Conservation (phyloP, 2,888 invertebrate species). For the Cistogaster globosa region DNA sequence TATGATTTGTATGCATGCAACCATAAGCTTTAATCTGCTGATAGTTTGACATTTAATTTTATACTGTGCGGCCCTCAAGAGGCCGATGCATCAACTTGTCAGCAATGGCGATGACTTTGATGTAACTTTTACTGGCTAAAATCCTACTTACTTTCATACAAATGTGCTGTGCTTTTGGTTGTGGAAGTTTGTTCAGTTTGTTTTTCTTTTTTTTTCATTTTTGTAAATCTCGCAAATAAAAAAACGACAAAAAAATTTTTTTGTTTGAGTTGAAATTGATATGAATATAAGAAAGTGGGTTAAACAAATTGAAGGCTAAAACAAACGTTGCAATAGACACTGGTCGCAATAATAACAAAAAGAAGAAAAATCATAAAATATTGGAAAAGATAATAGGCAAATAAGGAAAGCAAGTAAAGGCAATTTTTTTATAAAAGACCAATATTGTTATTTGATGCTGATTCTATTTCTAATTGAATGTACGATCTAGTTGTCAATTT, state of each 20-base stretch:
- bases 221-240: constrained; percentile 45
- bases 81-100: constrained; percentile 66
- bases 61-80: constrained; percentile 62
- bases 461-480: constrained; percentile 54
- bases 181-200: constrained; percentile 56
- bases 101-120: constrained; percentile 66
- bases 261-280: constrained; percentile 63
- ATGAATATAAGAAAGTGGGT: constrained; percentile 67
- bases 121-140: constrained; percentile 46
- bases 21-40: constrained; percentile 56
- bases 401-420: constrained; percentile 12
- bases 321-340: constrained; percentile 29
- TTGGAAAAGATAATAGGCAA: background rate
- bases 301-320: constrained; percentile 65
- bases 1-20: constrained; percentile 35
- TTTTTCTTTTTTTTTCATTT: constrained; percentile 36
- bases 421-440: constrained; percentile 46
- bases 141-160: background rate
- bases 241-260: constrained; percentile 14
- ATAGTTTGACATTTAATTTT: constrained; percentile 69
- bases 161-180: constrained; percentile 22
- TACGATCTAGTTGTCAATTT: constrained; percentile 57
- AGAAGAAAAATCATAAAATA: background rate
- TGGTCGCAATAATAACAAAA: constrained; percentile 35
- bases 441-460: constrained; percentile 58